phyloP scores from a whole-genome alignment of 2,797 vertebrate species.

The Oreonectes daqikongensis region DNA sequence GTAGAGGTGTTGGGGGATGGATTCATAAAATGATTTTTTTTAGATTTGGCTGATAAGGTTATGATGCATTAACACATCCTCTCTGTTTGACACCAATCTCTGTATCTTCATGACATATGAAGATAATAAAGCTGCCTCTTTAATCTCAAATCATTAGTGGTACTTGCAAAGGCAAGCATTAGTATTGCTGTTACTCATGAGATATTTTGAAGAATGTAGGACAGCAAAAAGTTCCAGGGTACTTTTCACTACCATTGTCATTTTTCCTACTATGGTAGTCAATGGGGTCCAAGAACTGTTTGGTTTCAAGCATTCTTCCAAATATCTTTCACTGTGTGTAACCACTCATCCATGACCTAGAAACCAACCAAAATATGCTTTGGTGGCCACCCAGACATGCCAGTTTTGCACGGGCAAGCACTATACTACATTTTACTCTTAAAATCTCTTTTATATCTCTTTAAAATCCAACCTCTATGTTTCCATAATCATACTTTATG shows the following conservation, averaged over 20 bases:
- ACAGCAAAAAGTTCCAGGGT: no score
- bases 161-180: not conserved
- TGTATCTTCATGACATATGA: not conserved
- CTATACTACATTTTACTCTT: not conserved
- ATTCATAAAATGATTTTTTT: not conserved
- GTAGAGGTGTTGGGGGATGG: slow-evolving; percentile 15
- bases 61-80: slow-evolving; percentile 6
- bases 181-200: not conserved
- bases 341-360: not conserved
- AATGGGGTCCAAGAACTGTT: no score
- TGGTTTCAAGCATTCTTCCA: no score
- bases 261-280: no score
- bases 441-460: no score
- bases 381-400: not conserved
- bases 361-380: not conserved
- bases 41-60: not conserved
- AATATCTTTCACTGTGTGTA: not conserved
- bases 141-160: not conserved
- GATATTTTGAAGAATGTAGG: no score
- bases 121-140: not conserved
- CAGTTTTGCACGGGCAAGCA: not conserved
- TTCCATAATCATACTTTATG: not conserved
- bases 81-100: not conserved
- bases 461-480: no score
- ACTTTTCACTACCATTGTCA: no score